Evolutionary conservation across 2,888 invertebrate genomes (phyloP).

Genomic region (Nephrotoma guestfalica): DNA sequence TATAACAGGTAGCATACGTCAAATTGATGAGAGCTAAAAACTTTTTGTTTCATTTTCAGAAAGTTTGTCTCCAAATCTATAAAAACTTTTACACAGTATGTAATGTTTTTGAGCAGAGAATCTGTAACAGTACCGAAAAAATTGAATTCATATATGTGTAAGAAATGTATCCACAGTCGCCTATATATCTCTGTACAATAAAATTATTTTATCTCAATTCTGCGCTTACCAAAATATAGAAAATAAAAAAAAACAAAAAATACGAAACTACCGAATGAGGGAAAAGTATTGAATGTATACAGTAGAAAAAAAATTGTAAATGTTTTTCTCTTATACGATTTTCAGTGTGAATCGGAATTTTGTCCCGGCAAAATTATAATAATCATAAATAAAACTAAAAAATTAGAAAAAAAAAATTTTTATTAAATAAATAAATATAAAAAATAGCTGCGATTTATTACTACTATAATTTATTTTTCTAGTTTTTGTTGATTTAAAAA

Average conservation of each 20-base stretch:
- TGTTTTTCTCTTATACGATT: background rate
- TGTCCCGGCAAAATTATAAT: background rate
- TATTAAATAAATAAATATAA: background rate
- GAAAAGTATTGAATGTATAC: background rate
- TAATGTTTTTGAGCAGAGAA: background rate
- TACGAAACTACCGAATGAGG: background rate
- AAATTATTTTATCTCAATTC: background rate
- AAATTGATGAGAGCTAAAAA: background rate
- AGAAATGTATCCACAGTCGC: background rate
- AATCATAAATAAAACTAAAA: background rate
- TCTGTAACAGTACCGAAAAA: background rate
- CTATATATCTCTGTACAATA: background rate
- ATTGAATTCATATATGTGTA: background rate
- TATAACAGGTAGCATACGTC: background rate
- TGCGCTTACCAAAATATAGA: background rate
- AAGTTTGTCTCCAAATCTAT: background rate
- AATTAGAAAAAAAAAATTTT: background rate
- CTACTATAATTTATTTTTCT: background rate
- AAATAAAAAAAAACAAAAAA: background rate
- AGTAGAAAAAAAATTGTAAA: background rate
- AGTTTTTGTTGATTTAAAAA: background rate
- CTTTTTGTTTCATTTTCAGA: background rate
- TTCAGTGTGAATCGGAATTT: constrained; percentile 2
- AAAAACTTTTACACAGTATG: background rate
- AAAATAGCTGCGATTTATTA: background rate